Evolutionary conservation across 1,140 invertebrate genomes (phyloP), one percentile per base, ranked within the genome.

Genomic region (Pogonognathellus flavescens): DNA sequence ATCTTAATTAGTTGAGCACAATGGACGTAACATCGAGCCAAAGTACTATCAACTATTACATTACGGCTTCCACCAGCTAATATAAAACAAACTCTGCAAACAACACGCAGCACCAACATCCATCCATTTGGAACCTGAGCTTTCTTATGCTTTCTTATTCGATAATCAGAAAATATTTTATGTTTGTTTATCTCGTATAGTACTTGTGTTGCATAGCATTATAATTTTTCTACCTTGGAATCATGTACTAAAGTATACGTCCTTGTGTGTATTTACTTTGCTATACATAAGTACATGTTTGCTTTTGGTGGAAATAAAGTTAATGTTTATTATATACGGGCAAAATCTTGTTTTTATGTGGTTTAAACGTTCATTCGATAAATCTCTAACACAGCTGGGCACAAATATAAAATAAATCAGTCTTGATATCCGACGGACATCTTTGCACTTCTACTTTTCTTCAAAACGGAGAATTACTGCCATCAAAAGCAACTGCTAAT

Each of bases 1-100:
- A 81, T 81, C 80, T 81, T 81, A 81, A 81, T 81, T 81, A 81
- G 53, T 81, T 55, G 50, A 55, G 50, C 22, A 59, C 72, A 81
- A 81, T 81, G 53, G 72, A 81, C 52, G 22, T 50, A 31, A 81
- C 80, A 52, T 81, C 80, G 25, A 55, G 80, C 80, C 80, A 81
- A 59, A 81, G 80, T 52, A 76, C 70, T 76, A 76, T n/a, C 31
- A 66, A 66, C 62, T 66, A 66, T 66, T 66, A 41, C 31, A 76
- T 41, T 76, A 50, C 41, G 5, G 10, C 62, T 66, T 66, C 22
- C 62, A 66, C 16, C 53, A 55, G 10, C 62, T 25, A 66, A 13
- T 66, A 20, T 9, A n/a, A n/a, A n/a, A 5, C 59, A 60, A 10
- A 60, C 59, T 60, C 31, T 41, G 31, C 31, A 41, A 41, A 41